A percentile compares a stretch with the other conserved stretches of the same genome.
phyloP scores from a whole-genome alignment of 2,888 invertebrate genomes.

The Synanthedon andrenaeformis region DNA sequence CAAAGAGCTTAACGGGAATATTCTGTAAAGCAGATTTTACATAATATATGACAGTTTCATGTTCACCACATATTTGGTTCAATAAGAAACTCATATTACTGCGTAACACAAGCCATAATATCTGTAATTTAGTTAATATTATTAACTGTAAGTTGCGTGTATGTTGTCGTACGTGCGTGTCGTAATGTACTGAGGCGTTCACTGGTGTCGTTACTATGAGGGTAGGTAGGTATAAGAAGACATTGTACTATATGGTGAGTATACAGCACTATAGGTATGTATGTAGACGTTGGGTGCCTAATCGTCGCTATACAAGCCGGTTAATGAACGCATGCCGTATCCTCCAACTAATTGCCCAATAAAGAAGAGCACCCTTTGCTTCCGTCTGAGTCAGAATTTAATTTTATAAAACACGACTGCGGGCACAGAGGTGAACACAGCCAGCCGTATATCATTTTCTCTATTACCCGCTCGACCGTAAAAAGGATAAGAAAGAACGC shows the following conservation, averaged over 20 bases:
- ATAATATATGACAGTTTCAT: not conserved
- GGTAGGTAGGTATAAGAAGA: not conserved
- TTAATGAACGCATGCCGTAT: slow-evolving; percentile 42
- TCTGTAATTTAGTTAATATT: slow-evolving; percentile 38
- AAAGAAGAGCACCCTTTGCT: slow-evolving; percentile 30
- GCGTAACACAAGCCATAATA: slow-evolving; percentile 26
- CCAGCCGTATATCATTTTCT: slow-evolving; percentile 11
- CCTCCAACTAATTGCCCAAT: slow-evolving; percentile 46
- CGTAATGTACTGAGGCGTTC: not conserved
- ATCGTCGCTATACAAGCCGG: slow-evolving; percentile 24
- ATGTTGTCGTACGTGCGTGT: slow-evolving; percentile 1
- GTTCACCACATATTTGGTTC: slow-evolving; percentile 15
- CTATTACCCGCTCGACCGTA: slow-evolving; percentile 4
- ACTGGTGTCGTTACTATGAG: not conserved
- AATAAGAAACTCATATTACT: slow-evolving; percentile 28
- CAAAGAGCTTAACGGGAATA: no score
- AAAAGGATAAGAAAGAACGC: not conserved
- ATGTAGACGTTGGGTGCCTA: slow-evolving; percentile 14
- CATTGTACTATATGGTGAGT: not conserved
- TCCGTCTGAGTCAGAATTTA: slow-evolving; percentile 26
- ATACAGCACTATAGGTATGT: slow-evolving; percentile 9
- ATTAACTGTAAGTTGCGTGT: slow-evolving; percentile 25
- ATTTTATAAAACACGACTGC: slow-evolving; percentile 23
- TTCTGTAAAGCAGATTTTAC: no score
- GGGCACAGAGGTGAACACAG: slow-evolving; percentile 8